Base-by-base conservation (phyloP, 2,113 vertebrate genomes). In the Kryptolebias marmoratus region DNA sequence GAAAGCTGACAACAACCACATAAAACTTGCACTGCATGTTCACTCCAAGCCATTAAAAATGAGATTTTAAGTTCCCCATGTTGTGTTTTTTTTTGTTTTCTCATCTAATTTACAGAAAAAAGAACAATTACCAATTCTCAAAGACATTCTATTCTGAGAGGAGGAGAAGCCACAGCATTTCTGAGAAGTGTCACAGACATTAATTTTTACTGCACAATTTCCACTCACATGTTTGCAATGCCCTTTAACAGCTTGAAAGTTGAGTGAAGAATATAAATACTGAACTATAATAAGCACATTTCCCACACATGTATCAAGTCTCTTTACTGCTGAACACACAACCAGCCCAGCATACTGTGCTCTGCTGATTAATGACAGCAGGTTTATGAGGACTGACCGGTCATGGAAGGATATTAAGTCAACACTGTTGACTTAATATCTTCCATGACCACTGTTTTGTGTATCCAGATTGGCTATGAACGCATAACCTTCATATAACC, bases 401-500 rank as follows among this genome's bases (percentile, higher is more conserved):
- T 49, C 45, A 49, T 36, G 60, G 36, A 60, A 66, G 53, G 28
- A 28, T 70, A 72, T 53, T 67, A 60, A 48, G 66, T 86, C 57
- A 64, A 75, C 69, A 75, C 67, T 22, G 22, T 22, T 22, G 22
- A 22, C 22, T 22, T 22, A 22, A 22, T 22, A 22, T 22, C 22
- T 22, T 22, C 22, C 22, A 22, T 22, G 22, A 22, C 22, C 22
- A 22, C 22, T 64, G 57, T 65, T 73, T 58, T 73, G 42, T 64
- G 45, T 79, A 44, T 75, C 32, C 67, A 80, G 75, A 81, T 68
- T 79, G 75, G 73, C 73, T 57, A 54, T 60, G 80, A 83, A 81
- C 72, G 75, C 48, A 53, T 79, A 80, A 72, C 79, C 86, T 64
- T 45, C 54, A 70, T 60, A 54, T 78, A 71, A 89, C 72, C 63